These are phyloP conservation scores for Erethizon dorsatum DNA, from an alignment of 2,797 vertebrate species.

Conservation along the genomic window DNA sequence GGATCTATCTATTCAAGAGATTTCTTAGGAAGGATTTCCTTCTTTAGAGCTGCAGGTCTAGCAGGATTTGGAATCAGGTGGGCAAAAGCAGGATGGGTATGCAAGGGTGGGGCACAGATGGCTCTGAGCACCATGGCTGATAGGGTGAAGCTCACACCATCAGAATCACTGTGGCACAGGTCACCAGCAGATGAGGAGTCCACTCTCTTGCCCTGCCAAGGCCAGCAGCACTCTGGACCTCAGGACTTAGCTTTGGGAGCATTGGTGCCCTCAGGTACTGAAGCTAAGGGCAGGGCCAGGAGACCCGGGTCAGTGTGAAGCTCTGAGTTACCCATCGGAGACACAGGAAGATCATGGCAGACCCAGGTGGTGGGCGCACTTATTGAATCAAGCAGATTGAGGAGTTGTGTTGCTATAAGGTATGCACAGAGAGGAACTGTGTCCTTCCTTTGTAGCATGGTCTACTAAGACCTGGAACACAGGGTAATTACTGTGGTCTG, in stretches of 20 bases:
- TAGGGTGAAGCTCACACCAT: rapidly evolving
- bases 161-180: rapidly evolving
- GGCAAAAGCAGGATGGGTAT: background rate
- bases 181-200: too few relatives aligned
- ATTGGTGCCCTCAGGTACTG: background rate
- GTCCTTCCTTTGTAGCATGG: background rate
- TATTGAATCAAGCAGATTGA: too few relatives aligned
- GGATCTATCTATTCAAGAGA: background rate
- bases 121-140: background rate
- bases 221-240: background rate
- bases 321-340: background rate
- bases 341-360: background rate
- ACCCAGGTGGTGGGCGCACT: rapidly evolving
- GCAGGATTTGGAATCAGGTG: too few relatives aligned
- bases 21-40: background rate
- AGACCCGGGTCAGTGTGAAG: too few relatives aligned
- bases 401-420: too few relatives aligned
- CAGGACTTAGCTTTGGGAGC: background rate
- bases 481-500: background rate
- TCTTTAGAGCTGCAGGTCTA: background rate
- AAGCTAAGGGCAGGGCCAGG: background rate
- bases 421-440: background rate
- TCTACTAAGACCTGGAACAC: background rate
- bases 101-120: background rate
- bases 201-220: background rate